phyloP scores from a whole-genome alignment of 2,888 invertebrate species.

The Cosmopolites sordidus region DNA sequence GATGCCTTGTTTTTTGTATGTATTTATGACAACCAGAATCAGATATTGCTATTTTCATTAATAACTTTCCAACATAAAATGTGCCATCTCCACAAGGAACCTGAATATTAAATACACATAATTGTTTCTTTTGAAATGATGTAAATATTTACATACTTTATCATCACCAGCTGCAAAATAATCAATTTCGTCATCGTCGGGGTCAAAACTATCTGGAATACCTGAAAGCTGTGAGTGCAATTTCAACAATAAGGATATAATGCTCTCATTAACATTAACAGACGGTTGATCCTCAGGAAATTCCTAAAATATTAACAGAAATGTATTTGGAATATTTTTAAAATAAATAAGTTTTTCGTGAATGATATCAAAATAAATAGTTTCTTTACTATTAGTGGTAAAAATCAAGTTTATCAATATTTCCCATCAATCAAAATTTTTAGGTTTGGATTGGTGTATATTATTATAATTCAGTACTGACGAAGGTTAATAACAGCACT shows the following conservation, averaged over 20 bases:
- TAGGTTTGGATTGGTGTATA: too few species aligned
- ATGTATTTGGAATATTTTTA: too few species aligned
- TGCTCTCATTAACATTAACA: constrained; percentile 71
- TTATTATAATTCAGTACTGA: too few species aligned
- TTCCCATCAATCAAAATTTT: too few species aligned
- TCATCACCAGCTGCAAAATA: constrained; percentile 26
- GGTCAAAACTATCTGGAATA: constrained; percentile 69
- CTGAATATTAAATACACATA: too few species aligned
- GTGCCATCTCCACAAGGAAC: constrained; percentile 77
- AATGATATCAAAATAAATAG: too few species aligned
- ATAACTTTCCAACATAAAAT: constrained; percentile 75
- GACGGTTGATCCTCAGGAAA: constrained; percentile 39
- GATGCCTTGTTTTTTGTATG: constrained; percentile 59
- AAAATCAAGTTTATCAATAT: too few species aligned
- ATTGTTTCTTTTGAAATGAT: too few species aligned
- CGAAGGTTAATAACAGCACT: too few species aligned
- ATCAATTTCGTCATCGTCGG: constrained; percentile 46
- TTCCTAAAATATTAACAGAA: constrained; percentile 28
- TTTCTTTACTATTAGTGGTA: too few species aligned
- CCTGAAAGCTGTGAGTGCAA: constrained; percentile 89
- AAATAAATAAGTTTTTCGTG: too few species aligned
- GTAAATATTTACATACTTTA: constrained; percentile 16
- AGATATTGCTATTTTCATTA: constrained; percentile 69
- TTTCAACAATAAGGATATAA: constrained; percentile 83
- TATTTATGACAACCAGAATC: constrained; percentile 64